A percentile compares a stretch with the other conserved stretches of the same genome.
Evolutionary conservation across 2,113 vertebrate genomes (phyloP).

Genomic region (Chionis minor): DNA sequence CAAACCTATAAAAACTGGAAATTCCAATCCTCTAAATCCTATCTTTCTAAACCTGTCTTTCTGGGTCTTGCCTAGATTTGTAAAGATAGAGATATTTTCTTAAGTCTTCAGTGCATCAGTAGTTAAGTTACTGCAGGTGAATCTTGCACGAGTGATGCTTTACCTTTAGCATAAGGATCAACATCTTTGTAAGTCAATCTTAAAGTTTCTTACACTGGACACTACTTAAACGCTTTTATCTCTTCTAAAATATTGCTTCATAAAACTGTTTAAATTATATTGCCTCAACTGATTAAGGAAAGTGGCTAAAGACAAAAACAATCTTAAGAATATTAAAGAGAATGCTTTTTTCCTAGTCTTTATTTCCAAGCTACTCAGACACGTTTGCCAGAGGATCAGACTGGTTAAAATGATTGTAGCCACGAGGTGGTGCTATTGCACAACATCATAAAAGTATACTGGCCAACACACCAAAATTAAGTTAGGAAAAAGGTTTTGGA

Average conservation of each 20-base stretch:
- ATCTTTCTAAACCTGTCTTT: not conserved
- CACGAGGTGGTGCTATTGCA: slow-evolving; percentile 37
- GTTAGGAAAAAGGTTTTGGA: not conserved
- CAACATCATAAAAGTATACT: not conserved
- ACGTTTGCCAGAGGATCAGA: rapidly evolving
- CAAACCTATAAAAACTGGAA: not conserved
- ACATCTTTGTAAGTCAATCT: not conserved
- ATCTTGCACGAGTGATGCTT: not conserved
- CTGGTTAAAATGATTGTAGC: not conserved
- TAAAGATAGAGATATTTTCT: not conserved
- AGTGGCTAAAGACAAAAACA: not conserved
- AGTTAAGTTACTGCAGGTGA: not conserved
- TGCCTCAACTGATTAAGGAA: not conserved
- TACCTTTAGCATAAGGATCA: not conserved
- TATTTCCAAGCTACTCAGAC: not conserved
- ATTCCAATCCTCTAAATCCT: not conserved
- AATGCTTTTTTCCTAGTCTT: not conserved
- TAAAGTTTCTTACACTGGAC: not conserved
- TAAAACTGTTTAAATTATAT: not conserved
- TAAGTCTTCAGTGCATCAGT: not conserved
- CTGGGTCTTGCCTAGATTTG: not conserved
- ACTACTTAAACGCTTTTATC: not conserved
- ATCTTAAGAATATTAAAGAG: not conserved
- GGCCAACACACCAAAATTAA: rapidly evolving
- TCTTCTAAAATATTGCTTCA: not conserved